Evolutionary conservation across 2,888 invertebrate species (phyloP).

Genomic region (Aleiodes leptofemur): DNA sequence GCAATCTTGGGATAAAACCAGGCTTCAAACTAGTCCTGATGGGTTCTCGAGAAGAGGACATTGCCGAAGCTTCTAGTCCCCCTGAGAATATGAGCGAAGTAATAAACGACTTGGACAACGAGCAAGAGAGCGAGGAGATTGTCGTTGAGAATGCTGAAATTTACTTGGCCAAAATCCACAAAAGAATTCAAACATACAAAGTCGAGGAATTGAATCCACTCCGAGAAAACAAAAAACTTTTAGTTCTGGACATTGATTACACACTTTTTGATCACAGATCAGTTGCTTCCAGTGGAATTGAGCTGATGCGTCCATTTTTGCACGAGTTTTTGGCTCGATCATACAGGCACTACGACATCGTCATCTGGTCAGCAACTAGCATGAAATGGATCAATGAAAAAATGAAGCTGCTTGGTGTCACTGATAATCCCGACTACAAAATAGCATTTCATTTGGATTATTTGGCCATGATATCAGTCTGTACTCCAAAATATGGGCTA

Average conservation of each 20-base stretch:
- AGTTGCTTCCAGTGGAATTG: slow-evolving; percentile 89
- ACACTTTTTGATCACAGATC: slow-evolving; percentile 97
- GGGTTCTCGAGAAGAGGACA: slow-evolving; percentile 95
- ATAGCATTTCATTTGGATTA: slow-evolving; percentile 94
- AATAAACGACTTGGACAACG: slow-evolving; percentile 93
- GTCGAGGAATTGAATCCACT: slow-evolving; percentile 89
- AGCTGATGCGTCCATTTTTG: slow-evolving; percentile 95
- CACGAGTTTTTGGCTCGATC: slow-evolving; percentile 95
- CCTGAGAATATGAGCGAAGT: slow-evolving; percentile 91
- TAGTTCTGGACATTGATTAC: slow-evolving; percentile 97
- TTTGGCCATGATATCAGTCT: slow-evolving; percentile 95
- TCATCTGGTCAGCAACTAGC: slow-evolving; percentile 98
- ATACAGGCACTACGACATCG: slow-evolving; percentile 95
- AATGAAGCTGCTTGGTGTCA: slow-evolving; percentile 94
- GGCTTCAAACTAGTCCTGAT: slow-evolving; percentile 98
- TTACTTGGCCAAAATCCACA: slow-evolving; percentile 88
- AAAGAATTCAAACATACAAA: slow-evolving; percentile 88
- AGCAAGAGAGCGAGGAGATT: slow-evolving; percentile 87
- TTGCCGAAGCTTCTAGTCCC: slow-evolving; percentile 87
- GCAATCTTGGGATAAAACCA: slow-evolving; percentile 86
- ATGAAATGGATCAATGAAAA: slow-evolving; percentile 99
- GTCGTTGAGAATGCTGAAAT: slow-evolving; percentile 81
- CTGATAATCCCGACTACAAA: slow-evolving; percentile 89
- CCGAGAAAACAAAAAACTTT: slow-evolving; percentile 89
- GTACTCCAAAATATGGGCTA: slow-evolving; percentile 92